phyloP scores from a whole-genome alignment of 2,797 vertebrate species.

The Sebastes taczanowskii region DNA sequence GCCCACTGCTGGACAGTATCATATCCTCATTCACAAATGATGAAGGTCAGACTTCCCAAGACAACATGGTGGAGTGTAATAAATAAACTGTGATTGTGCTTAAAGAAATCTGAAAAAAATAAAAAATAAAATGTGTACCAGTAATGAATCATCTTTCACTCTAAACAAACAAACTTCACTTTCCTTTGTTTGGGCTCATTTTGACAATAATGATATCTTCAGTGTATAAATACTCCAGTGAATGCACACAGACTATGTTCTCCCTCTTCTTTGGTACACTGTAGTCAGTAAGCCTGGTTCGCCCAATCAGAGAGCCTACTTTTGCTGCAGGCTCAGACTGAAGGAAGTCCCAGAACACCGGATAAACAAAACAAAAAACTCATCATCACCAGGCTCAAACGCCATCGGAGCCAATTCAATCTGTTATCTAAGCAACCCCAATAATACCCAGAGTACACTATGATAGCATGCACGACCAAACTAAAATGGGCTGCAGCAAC shows the following conservation, averaged over 20 bases:
- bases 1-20: slow-evolving; percentile 77
- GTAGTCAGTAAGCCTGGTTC: slow-evolving; percentile 4
- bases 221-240: background rate
- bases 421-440: slow-evolving; percentile 45
- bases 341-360: slow-evolving; percentile 42
- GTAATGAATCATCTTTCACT: slow-evolving; percentile 1
- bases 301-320: slow-evolving; percentile 36
- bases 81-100: slow-evolving; percentile 1
- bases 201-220: background rate
- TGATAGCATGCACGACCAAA: slow-evolving; percentile 21
- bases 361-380: slow-evolving; percentile 56
- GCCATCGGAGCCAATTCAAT: slow-evolving; percentile 27
- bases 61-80: background rate
- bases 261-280: background rate
- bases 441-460: slow-evolving; percentile 11
- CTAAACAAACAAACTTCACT: slow-evolving; percentile 1
- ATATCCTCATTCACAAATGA: slow-evolving; percentile 57
- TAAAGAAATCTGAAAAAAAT: background rate
- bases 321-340: slow-evolving; percentile 44
- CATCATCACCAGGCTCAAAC: slow-evolving; percentile 26
- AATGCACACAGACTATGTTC: background rate
- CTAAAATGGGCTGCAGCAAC: slow-evolving; percentile 19
- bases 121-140: background rate
- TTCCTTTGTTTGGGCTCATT: background rate
- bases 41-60: slow-evolving; percentile 73